A percentile compares a stretch with the other conserved stretches of the same genome.
Evolutionary conservation across 2,888 invertebrate genomes (phyloP).

Genomic region (Drosophila gaucha): DNA sequence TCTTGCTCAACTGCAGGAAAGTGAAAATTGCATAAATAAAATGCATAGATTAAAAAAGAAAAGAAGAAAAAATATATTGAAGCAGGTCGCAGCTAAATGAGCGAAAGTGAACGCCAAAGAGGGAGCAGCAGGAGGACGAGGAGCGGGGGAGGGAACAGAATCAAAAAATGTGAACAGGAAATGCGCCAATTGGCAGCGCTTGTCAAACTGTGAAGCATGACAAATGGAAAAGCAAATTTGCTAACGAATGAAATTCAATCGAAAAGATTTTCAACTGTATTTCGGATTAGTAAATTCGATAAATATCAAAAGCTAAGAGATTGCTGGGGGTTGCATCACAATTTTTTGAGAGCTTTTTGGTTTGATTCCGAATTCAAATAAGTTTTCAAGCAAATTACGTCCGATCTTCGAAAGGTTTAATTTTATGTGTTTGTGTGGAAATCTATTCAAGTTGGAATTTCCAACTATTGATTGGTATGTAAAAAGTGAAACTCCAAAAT

Average conservation of each 20-base stretch:
- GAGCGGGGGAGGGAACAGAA: slow-evolving; percentile 10
- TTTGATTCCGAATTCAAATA: no score
- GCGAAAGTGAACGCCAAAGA: slow-evolving; percentile 51
- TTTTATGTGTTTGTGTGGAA: no score
- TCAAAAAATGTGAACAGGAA: slow-evolving; percentile 56
- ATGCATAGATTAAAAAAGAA: slow-evolving; percentile 21
- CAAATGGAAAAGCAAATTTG: slow-evolving; percentile 15
- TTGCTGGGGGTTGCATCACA: no score
- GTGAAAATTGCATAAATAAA: slow-evolving; percentile 80
- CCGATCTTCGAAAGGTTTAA: no score
- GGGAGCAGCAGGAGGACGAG: slow-evolving; percentile 1
- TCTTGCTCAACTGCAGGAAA: slow-evolving; percentile 55
- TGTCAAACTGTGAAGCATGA: slow-evolving; percentile 60
- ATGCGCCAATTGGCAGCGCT: slow-evolving; percentile 63
- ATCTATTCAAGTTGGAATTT: no score
- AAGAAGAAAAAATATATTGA: slow-evolving; percentile 23
- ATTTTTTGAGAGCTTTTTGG: no score
- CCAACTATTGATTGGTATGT: no score
- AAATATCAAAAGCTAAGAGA: not conserved
- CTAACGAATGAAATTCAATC: not conserved
- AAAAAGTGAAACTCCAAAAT: no score
- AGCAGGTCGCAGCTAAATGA: slow-evolving; percentile 57
- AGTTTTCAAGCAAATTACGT: no score
- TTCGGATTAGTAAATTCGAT: not conserved
- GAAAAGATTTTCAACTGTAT: not conserved